phyloP scores from a whole-genome alignment of 2,113 vertebrate genomes.

The Chelonoidis abingdonii region DNA sequence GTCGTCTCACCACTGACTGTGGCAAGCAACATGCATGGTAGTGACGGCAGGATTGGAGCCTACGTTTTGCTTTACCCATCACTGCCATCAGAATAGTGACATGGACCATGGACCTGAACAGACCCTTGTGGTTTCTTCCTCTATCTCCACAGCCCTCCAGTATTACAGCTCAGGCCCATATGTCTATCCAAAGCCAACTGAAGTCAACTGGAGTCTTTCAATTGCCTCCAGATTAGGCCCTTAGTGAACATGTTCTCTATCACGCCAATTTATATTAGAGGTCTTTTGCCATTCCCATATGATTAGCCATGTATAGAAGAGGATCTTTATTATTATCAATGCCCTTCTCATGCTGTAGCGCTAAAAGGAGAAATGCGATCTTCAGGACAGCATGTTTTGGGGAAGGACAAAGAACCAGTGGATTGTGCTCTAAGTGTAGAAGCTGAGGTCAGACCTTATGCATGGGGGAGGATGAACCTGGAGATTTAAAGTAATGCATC shows the following conservation, averaged over 20 bases:
- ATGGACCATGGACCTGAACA: not conserved
- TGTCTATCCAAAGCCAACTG: not conserved
- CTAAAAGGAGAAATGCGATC: fast-evolving
- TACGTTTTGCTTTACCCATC: not conserved
- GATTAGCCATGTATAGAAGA: fast-evolving
- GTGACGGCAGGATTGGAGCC: fast-evolving
- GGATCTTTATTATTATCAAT: not conserved
- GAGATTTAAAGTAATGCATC: not conserved
- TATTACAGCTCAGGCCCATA: fast-evolving
- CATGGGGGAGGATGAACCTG: fast-evolving
- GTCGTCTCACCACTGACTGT: not conserved
- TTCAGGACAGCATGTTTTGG: not conserved
- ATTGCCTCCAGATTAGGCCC: not conserved
- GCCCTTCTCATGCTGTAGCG: not conserved
- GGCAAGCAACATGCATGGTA: fast-evolving
- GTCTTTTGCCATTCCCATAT: not conserved
- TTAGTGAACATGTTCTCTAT: not conserved
- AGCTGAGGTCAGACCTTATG: not conserved
- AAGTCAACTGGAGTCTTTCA: not conserved
- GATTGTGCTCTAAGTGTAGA: not conserved
- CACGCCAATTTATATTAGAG: not conserved
- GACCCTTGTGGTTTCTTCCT: not conserved
- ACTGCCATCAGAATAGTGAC: not conserved
- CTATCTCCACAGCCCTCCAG: not conserved
- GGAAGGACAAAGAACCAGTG: fast-evolving